Evolutionary conservation across 64 coral and sea anemone species (phyloP).

Genomic region (Pocillopora verrucosa): DNA sequence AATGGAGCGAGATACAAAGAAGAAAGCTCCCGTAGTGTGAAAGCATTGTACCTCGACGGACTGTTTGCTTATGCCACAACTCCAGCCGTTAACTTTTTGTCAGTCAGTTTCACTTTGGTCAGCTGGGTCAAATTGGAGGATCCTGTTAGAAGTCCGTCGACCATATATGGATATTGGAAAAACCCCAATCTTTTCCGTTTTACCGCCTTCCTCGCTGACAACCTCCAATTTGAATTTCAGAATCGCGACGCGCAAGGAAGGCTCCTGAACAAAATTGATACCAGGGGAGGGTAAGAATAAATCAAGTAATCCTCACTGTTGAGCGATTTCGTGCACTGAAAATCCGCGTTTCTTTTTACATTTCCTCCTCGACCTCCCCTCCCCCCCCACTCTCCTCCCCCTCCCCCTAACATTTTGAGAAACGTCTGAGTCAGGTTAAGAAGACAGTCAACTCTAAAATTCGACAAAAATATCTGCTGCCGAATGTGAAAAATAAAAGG

Average conservation of each 20-base stretch:
- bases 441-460: too few species aligned
- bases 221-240: not conserved
- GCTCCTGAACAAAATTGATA: too few species aligned
- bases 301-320: too few species aligned
- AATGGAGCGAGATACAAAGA: constrained; percentile 12
- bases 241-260: not conserved
- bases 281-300: too few species aligned
- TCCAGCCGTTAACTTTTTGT: constrained; percentile 8
- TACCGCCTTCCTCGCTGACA: not conserved
- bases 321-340: too few species aligned
- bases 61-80: not conserved
- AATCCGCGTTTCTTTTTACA: too few species aligned
- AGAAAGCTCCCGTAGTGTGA: not conserved
- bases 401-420: too few species aligned
- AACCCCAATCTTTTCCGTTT: not conserved
- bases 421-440: too few species aligned
- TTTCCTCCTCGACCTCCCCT: too few species aligned
- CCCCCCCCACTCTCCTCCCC: too few species aligned
- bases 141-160: not conserved
- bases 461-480: too few species aligned
- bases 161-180: not conserved
- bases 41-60: constrained; percentile 19
- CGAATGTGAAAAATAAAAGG: too few species aligned
- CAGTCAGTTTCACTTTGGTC: constrained; percentile 5
- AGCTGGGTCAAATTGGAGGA: not conserved